Conservation (phyloP, 2,113 vertebrate species). For the Dinomys branickii region DNA sequence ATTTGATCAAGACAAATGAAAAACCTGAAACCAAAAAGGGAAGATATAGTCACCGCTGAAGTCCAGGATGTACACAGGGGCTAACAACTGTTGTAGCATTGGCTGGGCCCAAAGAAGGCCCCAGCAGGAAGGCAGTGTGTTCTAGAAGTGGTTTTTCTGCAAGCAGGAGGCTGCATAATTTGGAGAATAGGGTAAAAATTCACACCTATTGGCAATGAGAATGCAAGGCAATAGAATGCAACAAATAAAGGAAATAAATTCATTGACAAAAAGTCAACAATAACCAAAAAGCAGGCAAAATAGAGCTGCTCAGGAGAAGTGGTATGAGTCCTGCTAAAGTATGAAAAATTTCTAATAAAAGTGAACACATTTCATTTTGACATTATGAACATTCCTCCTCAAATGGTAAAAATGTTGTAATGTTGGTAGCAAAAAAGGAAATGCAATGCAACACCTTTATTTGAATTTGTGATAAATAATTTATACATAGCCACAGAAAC, state of each 20-base stretch:
- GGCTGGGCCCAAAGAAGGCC: background rate
- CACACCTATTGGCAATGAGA: background rate
- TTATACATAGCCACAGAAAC: background rate
- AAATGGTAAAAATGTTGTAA: constrained; percentile 13
- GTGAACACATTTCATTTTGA: constrained; percentile 31
- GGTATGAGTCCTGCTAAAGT: background rate
- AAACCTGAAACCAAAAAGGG: background rate
- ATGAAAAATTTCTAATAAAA: constrained; percentile 22
- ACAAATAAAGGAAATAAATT: constrained; percentile 2
- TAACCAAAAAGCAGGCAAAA: background rate
- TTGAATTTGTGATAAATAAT: constrained; percentile 18
- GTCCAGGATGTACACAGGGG: fast-evolving
- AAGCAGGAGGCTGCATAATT: background rate
- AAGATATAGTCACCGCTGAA: background rate
- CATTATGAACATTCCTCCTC: constrained; percentile 3
- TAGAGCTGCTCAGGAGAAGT: background rate
- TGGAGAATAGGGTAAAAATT: constrained; percentile 4
- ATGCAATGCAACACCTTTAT: constrained; percentile 33
- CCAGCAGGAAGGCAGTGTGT: background rate
- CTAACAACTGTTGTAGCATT: background rate
- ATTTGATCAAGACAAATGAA: background rate
- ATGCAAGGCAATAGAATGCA: background rate
- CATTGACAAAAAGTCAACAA: background rate
- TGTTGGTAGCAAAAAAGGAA: constrained; percentile 46
- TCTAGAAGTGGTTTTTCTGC: background rate